These are phyloP conservation scores for Mastacembelus armatus DNA, from an alignment of 2,797 vertebrate species.

Conservation along the genomic window DNA sequence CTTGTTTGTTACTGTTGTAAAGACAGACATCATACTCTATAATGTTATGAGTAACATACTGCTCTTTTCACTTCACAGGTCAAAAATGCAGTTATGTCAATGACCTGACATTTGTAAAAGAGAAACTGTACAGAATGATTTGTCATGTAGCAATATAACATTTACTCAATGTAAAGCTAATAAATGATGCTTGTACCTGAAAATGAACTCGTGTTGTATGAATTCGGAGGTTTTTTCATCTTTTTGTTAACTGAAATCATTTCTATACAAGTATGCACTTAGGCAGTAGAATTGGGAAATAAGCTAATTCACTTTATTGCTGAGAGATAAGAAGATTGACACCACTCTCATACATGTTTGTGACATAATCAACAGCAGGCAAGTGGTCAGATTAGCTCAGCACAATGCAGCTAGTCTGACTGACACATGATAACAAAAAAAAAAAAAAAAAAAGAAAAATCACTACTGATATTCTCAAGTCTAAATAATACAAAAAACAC, in stretches of 20 bases:
- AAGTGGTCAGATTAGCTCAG: too few species aligned
- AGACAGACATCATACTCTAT: conserved; percentile 10
- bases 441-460: too few species aligned
- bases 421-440: too few species aligned
- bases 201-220: conserved; percentile 17
- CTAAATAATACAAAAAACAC: too few species aligned
- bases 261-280: neutral
- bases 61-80: conserved; percentile 28
- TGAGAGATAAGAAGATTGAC: neutral
- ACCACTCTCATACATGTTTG: too few species aligned
- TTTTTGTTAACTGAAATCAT: neutral
- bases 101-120: conserved; percentile 73
- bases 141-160: conserved; percentile 71
- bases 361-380: too few species aligned
- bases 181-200: conserved; percentile 57
- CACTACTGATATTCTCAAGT: too few species aligned
- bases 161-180: conserved; percentile 71
- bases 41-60: conserved; percentile 39
- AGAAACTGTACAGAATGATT: conserved; percentile 79
- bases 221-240: too few species aligned
- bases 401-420: too few species aligned
- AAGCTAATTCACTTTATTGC: neutral
- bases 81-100: conserved; percentile 46
- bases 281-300: too few species aligned
- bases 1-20: conserved; percentile 59